Evolutionary conservation across 2,797 vertebrate species (phyloP), one percentile per base, ranked within the genome.

Genomic region (Anas flavirostris): DNA sequence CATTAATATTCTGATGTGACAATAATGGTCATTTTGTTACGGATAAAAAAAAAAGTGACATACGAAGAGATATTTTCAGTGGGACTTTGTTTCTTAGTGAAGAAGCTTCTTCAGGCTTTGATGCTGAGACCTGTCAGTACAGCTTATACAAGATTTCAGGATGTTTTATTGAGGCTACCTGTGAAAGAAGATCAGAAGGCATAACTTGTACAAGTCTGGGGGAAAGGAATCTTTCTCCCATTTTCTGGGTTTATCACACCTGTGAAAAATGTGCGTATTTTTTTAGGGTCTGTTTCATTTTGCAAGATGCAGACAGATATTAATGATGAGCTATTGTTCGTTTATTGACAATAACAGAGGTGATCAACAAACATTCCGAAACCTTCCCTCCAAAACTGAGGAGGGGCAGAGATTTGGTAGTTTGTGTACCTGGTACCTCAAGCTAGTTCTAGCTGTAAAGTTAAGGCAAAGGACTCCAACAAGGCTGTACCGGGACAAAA

Each of bases 1-100:
- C 75, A 52, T 93, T 94, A 87, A 70, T 96, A 93, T 84, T 96
- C 56, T 90, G 22, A 91, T 95, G 73, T 93, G 70, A 91, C 75
- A 92, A 94, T 82, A 75, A 70, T 22, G 68, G 90, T 94, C 78
- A 89, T 83, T 95, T 97, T 90, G 55, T 74, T 93, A 58, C 50
- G 31, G 93, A 91, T 95, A 16, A 52, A 52, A 52, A 25, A 95
- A 94, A 77, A 94, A 92, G 50, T 91, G 55, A 82, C 48, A 80
- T 52, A 77, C 84, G 56, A 31, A 80, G 91, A 86, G 31, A 82
- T 56, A 84, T 79, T 95, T 96, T 96, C 75, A 92, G 83, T 93
- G 84, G 3, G 5, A 91, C 58, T 90, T 97, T 93, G 63, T 92
- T n/a, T 81, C 59, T 60, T 39, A n/a, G 76, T 66, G 76, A 89